A percentile compares a stretch with the other conserved stretches of the same genome.
phyloP scores from a whole-genome alignment of 1,140 invertebrate genomes.

The Homalodisca vitripennis region DNA sequence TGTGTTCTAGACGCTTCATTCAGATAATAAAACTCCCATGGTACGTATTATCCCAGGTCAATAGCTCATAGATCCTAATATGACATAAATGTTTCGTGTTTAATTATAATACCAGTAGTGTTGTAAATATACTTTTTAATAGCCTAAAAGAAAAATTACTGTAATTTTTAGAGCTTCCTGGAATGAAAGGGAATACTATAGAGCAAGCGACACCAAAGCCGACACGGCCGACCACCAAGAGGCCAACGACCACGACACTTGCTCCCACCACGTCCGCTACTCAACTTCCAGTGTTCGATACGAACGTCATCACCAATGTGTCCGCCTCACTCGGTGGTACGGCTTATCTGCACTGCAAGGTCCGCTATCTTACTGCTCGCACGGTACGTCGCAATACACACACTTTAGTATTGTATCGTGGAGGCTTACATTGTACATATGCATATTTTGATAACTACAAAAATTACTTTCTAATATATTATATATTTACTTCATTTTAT shows the following conservation, averaged over 20 bases:
- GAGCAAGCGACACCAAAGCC: not conserved
- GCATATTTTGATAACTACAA: not conserved
- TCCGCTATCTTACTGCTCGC: slow-evolving; percentile 63
- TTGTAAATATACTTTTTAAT: too few relatives aligned
- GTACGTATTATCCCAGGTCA: too few relatives aligned
- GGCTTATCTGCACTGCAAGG: slow-evolving; percentile 77
- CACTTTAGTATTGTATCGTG: too few relatives aligned
- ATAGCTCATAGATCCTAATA: too few relatives aligned
- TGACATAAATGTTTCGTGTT: too few relatives aligned
- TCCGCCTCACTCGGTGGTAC: slow-evolving; percentile 82
- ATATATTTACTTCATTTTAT: not conserved
- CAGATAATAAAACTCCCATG: too few relatives aligned
- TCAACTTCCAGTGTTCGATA: slow-evolving; percentile 49
- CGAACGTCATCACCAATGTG: slow-evolving; percentile 70
- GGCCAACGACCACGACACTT: not conserved
- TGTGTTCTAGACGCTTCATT: too few relatives aligned
- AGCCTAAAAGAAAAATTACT: too few relatives aligned
- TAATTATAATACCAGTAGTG: too few relatives aligned
- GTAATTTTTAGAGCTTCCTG: slow-evolving; percentile 1
- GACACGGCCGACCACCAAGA: not conserved
- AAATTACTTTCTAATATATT: not conserved
- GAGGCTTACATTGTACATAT: not conserved
- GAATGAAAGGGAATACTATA: slow-evolving; percentile 12
- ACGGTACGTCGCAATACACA: slow-evolving; percentile 49
- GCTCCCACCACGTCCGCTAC: not conserved